A percentile compares a stretch with the other conserved stretches of the same genome.
phyloP scores from a whole-genome alignment of 2,113 vertebrate genomes.

The Istiophorus platypterus region DNA sequence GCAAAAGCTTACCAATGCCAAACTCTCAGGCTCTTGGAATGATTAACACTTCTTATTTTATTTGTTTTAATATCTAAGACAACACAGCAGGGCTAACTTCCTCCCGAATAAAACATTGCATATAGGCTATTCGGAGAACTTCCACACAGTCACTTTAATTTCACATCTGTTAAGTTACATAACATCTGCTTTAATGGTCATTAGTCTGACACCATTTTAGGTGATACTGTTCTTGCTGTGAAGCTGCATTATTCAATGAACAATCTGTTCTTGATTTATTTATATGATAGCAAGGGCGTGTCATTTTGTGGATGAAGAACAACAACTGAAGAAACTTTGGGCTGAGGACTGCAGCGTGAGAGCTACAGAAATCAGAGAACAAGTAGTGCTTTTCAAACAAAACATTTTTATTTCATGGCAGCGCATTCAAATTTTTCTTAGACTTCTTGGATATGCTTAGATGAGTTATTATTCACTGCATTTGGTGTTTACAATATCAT shows the following conservation, averaged over 20 bases:
- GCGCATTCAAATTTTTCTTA: background rate
- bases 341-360: background rate
- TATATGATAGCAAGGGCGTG: conserved; percentile 64
- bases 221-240: background rate
- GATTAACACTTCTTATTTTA: background rate
- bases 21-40: background rate
- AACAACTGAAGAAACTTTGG: conserved; percentile 49
- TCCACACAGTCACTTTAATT: conserved; percentile 8
- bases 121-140: conserved; percentile 1
- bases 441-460: background rate
- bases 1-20: background rate
- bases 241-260: conserved; percentile 45
- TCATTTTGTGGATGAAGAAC: conserved; percentile 29
- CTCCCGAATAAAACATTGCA: background rate
- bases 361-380: conserved; percentile 1
- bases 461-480: conserved; percentile 15
- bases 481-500: conserved; percentile 20
- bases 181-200: conserved; percentile 30
- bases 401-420: conserved; percentile 11
- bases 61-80: background rate
- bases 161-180: conserved; percentile 19
- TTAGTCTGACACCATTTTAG: conserved; percentile 38
- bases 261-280: conserved; percentile 59
- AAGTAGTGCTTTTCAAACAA: conserved; percentile 1
- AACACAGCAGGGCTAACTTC: background rate